Percentiles rank a stretch among this genome's conserved stretches.
Evolutionary conservation across 2,888 invertebrate genomes (phyloP).

Genomic region (Tenthredo distinguenda): DNA sequence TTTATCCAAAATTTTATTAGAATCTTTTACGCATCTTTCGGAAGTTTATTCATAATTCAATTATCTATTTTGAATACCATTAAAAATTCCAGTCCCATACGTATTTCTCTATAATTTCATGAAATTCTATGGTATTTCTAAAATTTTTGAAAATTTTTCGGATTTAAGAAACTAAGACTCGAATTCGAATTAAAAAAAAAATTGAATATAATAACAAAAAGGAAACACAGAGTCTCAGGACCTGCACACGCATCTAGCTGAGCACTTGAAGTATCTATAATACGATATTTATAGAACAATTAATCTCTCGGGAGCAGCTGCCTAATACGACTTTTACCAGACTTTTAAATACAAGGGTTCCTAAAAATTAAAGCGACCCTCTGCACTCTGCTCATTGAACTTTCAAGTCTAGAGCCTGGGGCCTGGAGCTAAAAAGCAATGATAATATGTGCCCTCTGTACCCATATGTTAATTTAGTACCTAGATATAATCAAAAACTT

Average conservation of each 20-base stretch:
- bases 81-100: neutral
- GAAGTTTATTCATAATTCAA: neutral
- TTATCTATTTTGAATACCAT: neutral
- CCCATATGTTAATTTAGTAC: neutral
- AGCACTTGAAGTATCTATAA: slow-evolving; percentile 13
- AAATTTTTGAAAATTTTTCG: neutral
- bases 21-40: neutral
- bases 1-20: neutral
- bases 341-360: neutral
- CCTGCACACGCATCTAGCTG: neutral
- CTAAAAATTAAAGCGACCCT: slow-evolving; percentile 9
- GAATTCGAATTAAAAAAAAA: neutral
- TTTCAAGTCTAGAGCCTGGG: neutral
- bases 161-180: neutral
- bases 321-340: neutral
- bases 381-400: neutral
- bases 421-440: neutral
- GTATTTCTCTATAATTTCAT: neutral
- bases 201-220: neutral
- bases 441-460: neutral
- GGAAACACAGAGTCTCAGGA: neutral
- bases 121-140: neutral
- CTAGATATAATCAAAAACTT: neutral
- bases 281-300: slow-evolving; percentile 30
- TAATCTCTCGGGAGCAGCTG: slow-evolving; percentile 12